phyloP scores from a whole-genome alignment of 2,888 invertebrate genomes.

The Mylabris sibirica region DNA sequence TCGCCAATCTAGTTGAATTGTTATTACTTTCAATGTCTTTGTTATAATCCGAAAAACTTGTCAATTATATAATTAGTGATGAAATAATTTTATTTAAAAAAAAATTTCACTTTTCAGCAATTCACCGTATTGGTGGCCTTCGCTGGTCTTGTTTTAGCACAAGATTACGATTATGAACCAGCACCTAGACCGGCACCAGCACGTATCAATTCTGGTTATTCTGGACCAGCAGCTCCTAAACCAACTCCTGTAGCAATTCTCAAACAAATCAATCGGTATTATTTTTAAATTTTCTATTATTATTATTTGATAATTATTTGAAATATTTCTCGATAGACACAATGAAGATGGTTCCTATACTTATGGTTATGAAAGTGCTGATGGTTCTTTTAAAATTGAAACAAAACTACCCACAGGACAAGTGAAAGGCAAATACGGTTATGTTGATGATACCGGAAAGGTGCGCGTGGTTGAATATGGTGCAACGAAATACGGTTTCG shows the following conservation, averaged over 20 bases:
- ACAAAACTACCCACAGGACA: conserved; percentile 83
- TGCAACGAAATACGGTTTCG: conserved; percentile 87
- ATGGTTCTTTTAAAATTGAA: conserved; percentile 90
- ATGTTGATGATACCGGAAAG: conserved; percentile 83
- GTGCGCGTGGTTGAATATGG: conserved; percentile 87
- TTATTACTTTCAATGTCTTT: neutral
- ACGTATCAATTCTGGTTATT: conserved; percentile 59
- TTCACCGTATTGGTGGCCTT: conserved; percentile 53
- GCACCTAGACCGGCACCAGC: conserved; percentile 62
- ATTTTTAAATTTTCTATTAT: conserved; percentile 17
- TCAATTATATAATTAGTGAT: neutral
- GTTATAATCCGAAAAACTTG: neutral
- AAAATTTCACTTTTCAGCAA: conserved; percentile 45
- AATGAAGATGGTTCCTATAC: conserved; percentile 92
- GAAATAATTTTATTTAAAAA: neutral
- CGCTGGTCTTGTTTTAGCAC: conserved; percentile 61
- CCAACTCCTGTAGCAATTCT: conserved; percentile 79
- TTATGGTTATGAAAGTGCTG: conserved; percentile 87
- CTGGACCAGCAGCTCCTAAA: conserved; percentile 60
- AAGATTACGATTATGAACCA: conserved; percentile 64
- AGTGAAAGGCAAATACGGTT: conserved; percentile 90
- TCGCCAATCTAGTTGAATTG: neutral
- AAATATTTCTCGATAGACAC: conserved; percentile 68
- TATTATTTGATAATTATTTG: conserved; percentile 15
- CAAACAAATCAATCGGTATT: conserved; percentile 84